These are phyloP conservation scores for Spongilla lacustris DNA, from an alignment of 37 sponge, comb jelly and placozoan genomes.

Conservation along the genomic window DNA sequence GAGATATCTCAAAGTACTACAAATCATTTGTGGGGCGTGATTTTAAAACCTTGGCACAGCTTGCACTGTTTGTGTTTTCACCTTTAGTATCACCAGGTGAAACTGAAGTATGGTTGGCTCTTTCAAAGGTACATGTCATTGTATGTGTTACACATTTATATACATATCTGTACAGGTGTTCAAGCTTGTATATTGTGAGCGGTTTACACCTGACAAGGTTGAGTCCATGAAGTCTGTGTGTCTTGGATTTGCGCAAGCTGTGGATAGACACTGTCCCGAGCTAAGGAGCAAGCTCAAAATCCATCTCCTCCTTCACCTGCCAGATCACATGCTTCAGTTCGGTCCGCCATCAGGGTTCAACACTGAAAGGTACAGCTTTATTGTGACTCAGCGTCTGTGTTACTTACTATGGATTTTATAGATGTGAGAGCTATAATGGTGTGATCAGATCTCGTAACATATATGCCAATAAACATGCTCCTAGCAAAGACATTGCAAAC, in stretches of 20 bases:
- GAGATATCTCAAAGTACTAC: slow-evolving; percentile 4
- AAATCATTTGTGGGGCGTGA: slow-evolving; percentile 47
- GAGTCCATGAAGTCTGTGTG: slow-evolving; percentile 3
- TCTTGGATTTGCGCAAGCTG: slow-evolving; percentile 24
- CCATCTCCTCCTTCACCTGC: slow-evolving; percentile 50
- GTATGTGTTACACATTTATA: too few relatives aligned
- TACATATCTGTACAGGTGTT: too few relatives aligned
- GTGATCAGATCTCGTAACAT: slow-evolving; percentile 35
- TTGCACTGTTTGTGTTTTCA: slow-evolving; percentile 34
- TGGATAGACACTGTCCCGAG: slow-evolving; percentile 1
- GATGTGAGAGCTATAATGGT: slow-evolving; percentile 56
- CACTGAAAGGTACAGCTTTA: slow-evolving; percentile 46
- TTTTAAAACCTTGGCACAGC: slow-evolving; percentile 47
- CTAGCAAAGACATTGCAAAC: slow-evolving; percentile 48
- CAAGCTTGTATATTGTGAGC: too few relatives aligned
- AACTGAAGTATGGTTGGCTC: slow-evolving; percentile 7
- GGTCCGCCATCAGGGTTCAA: slow-evolving; percentile 44
- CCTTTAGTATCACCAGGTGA: slow-evolving; percentile 4
- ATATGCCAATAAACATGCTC: slow-evolving; percentile 40
- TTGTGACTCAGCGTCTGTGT: not conserved
- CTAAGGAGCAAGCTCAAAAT: slow-evolving; percentile 22
- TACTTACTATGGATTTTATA: not conserved
- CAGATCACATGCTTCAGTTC: slow-evolving; percentile 43
- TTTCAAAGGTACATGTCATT: slow-evolving; percentile 11
- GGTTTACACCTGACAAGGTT: too few relatives aligned